These are phyloP conservation scores for Vombatus ursinus DNA, from an alignment of 2,113 vertebrate genomes.

Conservation along the genomic window DNA sequence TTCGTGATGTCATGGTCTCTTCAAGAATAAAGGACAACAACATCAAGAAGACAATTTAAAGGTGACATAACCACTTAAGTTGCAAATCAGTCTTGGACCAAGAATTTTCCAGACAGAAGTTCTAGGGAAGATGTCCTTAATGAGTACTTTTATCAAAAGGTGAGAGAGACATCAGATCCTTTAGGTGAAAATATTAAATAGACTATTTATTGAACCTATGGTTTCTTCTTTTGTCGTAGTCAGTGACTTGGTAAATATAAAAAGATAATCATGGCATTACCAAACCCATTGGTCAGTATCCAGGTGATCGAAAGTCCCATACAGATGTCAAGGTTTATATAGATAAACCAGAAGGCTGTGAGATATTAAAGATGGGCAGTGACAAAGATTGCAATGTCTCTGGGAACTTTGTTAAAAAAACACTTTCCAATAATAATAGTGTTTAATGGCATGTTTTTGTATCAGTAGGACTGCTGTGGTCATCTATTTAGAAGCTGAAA, in stretches of 20 bases:
- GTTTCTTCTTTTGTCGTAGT: background rate
- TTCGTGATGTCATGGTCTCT: too few relatives aligned
- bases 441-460: background rate
- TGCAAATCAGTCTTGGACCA: background rate
- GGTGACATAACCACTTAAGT: background rate
- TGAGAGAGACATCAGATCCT: background rate
- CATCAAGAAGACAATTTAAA: conserved; percentile 22
- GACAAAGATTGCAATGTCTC: background rate
- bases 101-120: background rate
- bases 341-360: background rate
- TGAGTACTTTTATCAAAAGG: background rate
- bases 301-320: background rate
- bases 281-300: background rate
- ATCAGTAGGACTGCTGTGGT: background rate
- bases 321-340: background rate
- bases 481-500: background rate
- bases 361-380: background rate
- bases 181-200: background rate
- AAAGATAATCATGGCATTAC: background rate
- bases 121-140: background rate
- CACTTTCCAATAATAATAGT: background rate
- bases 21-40: too few relatives aligned
- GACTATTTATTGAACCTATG: background rate
- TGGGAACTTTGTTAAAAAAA: background rate
- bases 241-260: background rate